Evolutionary conservation across 2,888 invertebrate genomes (phyloP).

Genomic region (Parnassius glacialis): DNA sequence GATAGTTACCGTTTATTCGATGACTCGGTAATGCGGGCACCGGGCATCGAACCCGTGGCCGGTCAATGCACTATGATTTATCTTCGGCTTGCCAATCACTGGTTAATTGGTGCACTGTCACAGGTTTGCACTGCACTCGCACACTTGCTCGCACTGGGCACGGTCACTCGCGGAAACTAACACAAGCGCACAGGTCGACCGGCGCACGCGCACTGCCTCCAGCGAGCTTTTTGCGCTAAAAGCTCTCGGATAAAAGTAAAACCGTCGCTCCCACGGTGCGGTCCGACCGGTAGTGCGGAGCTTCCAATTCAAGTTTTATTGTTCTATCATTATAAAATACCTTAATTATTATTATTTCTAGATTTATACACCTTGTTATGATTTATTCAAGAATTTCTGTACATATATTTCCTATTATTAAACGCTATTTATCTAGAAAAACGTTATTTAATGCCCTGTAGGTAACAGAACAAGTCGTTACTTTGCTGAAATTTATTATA

Average conservation of each 20-base stretch:
- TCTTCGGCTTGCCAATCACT: slow-evolving; percentile 42
- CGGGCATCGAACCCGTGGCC: slow-evolving; percentile 47
- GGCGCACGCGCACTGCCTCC: slow-evolving; percentile 58
- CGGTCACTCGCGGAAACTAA: slow-evolving; percentile 3
- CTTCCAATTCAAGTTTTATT: slow-evolving; percentile 8
- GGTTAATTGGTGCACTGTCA: slow-evolving; percentile 33
- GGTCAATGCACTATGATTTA: slow-evolving; percentile 64
- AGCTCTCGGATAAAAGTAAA: slow-evolving; percentile 62
- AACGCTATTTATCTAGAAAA: too few relatives aligned
- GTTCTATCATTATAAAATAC: slow-evolving; percentile 4
- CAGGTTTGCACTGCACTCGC: slow-evolving; percentile 26
- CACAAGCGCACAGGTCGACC: slow-evolving; percentile 36
- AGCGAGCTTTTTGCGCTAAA: slow-evolving; percentile 64
- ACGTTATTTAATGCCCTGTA: too few relatives aligned
- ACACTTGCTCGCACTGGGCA: slow-evolving; percentile 20
- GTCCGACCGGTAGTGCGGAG: background rate
- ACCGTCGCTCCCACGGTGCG: slow-evolving; percentile 59
- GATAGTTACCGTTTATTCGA: slow-evolving; percentile 55
- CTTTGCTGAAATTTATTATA: too few relatives aligned
- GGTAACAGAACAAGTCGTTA: too few relatives aligned
- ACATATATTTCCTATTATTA: background rate
- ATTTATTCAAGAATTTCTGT: background rate
- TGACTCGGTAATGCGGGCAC: slow-evolving; percentile 44
- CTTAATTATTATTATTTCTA: background rate
- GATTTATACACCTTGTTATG: background rate